Evolutionary conservation across 2,888 invertebrate genomes (phyloP).

Genomic region (Cosmopolites sordidus): DNA sequence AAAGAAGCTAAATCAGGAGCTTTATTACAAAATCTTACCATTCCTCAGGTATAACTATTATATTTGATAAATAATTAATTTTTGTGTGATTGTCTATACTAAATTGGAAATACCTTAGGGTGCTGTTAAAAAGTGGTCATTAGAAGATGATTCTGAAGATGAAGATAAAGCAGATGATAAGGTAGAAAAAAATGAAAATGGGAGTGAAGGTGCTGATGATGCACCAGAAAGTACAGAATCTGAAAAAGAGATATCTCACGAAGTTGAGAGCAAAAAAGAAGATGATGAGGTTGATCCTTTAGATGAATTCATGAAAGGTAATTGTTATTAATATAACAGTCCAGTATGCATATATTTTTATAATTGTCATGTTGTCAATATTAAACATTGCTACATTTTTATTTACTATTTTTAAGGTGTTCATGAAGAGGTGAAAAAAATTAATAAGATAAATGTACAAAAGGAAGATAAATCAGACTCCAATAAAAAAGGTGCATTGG

Average conservation of each 20-base stretch:
- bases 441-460: constrained; percentile 66
- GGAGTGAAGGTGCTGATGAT: constrained; percentile 16
- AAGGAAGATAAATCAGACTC: constrained; percentile 42
- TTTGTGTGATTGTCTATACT: neutral
- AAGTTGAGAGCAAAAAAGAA: constrained; percentile 39
- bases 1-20: constrained; percentile 69
- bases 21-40: constrained; percentile 42
- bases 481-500: constrained; percentile 60
- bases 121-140: constrained; percentile 81
- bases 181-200: constrained; percentile 33
- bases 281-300: constrained; percentile 88
- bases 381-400: neutral
- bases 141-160: constrained; percentile 95
- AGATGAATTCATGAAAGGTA: constrained; percentile 94
- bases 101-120: too few species aligned
- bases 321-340: too few species aligned
- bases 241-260: constrained; percentile 48
- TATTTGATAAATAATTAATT: constrained; percentile 3
- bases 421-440: constrained; percentile 78
- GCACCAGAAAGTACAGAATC: constrained; percentile 50
- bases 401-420: constrained; percentile 42
- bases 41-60: constrained; percentile 42
- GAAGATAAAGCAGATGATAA: constrained; percentile 56
- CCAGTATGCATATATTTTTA: too few species aligned
- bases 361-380: neutral